These are phyloP conservation scores for Leptinotarsa undecemlineata DNA, from an alignment of 1,140 invertebrate genomes.

Conservation along the genomic window DNA sequence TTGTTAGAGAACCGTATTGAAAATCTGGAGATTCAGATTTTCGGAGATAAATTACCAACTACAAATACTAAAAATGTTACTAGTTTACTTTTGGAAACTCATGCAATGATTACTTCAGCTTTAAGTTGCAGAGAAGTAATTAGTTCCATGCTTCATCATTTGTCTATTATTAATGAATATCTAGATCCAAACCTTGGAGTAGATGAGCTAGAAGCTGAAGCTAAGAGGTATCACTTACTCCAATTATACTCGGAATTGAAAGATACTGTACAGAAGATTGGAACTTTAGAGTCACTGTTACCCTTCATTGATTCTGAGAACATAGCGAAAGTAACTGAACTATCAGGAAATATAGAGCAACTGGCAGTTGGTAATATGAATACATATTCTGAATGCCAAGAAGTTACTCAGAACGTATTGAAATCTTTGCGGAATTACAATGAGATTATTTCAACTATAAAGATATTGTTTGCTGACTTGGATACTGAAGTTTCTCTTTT, in stretches of 20 bases:
- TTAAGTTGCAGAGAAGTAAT: constrained; percentile 52
- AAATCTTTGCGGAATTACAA: constrained; percentile 50
- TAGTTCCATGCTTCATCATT: constrained; percentile 46
- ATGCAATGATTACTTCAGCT: constrained; percentile 53
- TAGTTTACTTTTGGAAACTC: constrained; percentile 49
- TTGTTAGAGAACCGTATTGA: constrained; percentile 50
- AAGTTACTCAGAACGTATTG: constrained; percentile 48
- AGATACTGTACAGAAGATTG: constrained; percentile 42
- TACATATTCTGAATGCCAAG: constrained; percentile 45
- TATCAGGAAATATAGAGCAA: constrained; percentile 47
- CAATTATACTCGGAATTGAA: constrained; percentile 51
- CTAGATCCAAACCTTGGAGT: constrained; percentile 49
- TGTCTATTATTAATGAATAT: constrained; percentile 50
- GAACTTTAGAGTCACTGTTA: constrained; percentile 44
- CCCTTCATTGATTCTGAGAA: constrained; percentile 45
- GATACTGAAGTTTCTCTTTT: constrained; percentile 48
- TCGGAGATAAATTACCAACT: constrained; percentile 34
- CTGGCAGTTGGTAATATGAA: constrained; percentile 41
- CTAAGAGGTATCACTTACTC: constrained; percentile 49
- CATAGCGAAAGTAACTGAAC: constrained; percentile 44
- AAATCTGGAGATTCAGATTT: constrained; percentile 47
- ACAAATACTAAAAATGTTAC: constrained; percentile 43
- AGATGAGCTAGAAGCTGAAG: constrained; percentile 47
- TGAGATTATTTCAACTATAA: constrained; percentile 49
- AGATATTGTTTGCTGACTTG: constrained; percentile 49